These are phyloP conservation scores for Tetragonula clypearis DNA, from an alignment of 1,140 invertebrate genomes.

Conservation along the genomic window DNA sequence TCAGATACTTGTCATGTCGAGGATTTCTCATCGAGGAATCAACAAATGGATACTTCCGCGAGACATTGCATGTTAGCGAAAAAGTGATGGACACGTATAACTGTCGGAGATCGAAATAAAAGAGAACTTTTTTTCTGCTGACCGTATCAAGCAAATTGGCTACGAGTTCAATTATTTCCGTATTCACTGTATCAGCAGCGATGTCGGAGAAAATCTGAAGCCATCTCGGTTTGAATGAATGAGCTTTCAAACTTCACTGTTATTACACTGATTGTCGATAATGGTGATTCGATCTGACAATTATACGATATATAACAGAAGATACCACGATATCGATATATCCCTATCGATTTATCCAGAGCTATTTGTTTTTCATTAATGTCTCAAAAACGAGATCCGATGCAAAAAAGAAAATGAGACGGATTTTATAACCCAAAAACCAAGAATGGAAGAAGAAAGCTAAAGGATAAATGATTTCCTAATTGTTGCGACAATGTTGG, in stretches of 20 bases:
- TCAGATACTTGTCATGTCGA: no score
- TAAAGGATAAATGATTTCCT: no score
- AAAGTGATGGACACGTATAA: not conserved
- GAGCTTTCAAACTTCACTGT: slow-evolving; percentile 18
- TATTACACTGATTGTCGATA: not conserved
- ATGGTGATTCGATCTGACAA: not conserved
- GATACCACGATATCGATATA: no score
- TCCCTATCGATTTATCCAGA: no score
- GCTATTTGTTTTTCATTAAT: no score
- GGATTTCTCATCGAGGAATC: not conserved
- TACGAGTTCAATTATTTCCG: slow-evolving; percentile 21
- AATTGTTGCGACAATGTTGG: no score
- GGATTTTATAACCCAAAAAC: no score
- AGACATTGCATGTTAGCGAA: not conserved
- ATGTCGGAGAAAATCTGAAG: not conserved
- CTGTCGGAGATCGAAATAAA: not conserved
- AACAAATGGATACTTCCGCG: not conserved
- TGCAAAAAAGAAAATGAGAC: no score
- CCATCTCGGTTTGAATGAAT: not conserved
- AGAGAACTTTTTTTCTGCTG: not conserved
- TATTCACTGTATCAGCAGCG: slow-evolving; percentile 20
- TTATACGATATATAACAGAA: not conserved
- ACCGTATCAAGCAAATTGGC: slow-evolving; percentile 18
- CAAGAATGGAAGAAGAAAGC: no score
- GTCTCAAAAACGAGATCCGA: no score